Evolutionary conservation across 1,140 invertebrate species (phyloP).

Genomic region (Amphibalanus amphitrite): DNA sequence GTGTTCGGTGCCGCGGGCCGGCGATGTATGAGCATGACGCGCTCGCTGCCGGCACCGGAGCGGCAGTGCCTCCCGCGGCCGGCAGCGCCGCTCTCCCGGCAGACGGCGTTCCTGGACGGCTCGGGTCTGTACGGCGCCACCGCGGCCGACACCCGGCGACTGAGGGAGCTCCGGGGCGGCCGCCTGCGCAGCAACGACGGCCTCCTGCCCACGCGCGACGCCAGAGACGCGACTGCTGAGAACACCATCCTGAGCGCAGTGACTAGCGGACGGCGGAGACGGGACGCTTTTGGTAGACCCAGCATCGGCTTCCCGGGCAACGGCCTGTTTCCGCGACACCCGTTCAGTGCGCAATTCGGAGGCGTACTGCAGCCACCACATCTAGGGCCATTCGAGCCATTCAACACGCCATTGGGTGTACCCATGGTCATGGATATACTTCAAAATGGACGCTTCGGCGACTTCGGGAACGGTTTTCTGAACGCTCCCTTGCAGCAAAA

Average conservation of each 20-base stretch:
- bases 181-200: neutral
- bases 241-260: no score
- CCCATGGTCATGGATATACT: no score
- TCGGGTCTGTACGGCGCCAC: slow-evolving; percentile 44
- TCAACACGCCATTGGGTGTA: no score
- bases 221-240: no score
- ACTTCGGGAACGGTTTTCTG: no score
- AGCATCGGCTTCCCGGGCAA: neutral
- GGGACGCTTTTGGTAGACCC: no score
- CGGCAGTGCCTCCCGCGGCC: slow-evolving; percentile 60
- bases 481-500: no score
- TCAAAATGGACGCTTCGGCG: no score
- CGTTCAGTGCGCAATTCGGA: no score
- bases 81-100: slow-evolving; percentile 40
- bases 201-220: neutral
- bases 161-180: neutral
- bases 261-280: neutral
- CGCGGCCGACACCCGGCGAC: neutral
- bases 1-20: slow-evolving; percentile 48
- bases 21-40: slow-evolving; percentile 67
- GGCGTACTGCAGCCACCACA: no score
- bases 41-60: slow-evolving; percentile 41
- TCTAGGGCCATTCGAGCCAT: no score
- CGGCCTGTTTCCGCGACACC: no score
- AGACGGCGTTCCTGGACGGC: slow-evolving; percentile 49